These are phyloP conservation scores for Syngnathoides biaculeatus DNA, from an alignment of 2,113 vertebrate species.

Conservation along the genomic window DNA sequence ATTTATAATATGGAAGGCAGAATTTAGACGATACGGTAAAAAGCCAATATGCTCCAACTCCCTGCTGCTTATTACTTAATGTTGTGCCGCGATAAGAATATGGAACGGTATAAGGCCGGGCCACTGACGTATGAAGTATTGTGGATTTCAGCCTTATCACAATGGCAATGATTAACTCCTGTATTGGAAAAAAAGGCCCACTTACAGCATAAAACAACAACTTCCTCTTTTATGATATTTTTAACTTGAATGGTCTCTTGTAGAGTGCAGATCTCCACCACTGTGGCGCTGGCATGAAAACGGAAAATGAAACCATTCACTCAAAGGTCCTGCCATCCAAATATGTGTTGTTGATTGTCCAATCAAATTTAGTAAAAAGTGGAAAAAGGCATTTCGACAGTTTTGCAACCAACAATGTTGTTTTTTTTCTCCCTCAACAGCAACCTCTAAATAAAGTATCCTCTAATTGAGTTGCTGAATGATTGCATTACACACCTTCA, in stretches of 20 bases:
- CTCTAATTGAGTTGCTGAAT: conserved; percentile 53
- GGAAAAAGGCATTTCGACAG: neutral
- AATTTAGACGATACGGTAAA: conserved; percentile 49
- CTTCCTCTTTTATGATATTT: neutral
- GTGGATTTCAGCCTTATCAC: conserved; percentile 22
- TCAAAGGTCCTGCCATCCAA: neutral
- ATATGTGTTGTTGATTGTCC: neutral
- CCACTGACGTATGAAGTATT: conserved; percentile 2
- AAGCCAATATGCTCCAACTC: too few relatives aligned
- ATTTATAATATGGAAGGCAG: conserved; percentile 52
- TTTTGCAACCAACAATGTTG: neutral
- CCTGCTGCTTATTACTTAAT: conserved; percentile 29
- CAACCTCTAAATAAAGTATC: conserved; percentile 16
- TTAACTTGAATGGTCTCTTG: neutral
- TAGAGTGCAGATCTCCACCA: neutral
- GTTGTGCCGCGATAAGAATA: conserved; percentile 22
- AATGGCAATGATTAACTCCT: conserved; percentile 5
- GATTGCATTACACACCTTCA: conserved; percentile 60
- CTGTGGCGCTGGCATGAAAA: neutral
- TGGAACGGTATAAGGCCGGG: conserved; percentile 16
- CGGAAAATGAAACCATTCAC: neutral
- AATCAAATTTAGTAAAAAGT: neutral
- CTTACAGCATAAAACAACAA: conserved; percentile 1
- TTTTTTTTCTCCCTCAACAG: neutral
- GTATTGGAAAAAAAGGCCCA: neutral